Conservation (phyloP, 2,888 invertebrate genomes). For the Brassicogethes aeneus region DNA sequence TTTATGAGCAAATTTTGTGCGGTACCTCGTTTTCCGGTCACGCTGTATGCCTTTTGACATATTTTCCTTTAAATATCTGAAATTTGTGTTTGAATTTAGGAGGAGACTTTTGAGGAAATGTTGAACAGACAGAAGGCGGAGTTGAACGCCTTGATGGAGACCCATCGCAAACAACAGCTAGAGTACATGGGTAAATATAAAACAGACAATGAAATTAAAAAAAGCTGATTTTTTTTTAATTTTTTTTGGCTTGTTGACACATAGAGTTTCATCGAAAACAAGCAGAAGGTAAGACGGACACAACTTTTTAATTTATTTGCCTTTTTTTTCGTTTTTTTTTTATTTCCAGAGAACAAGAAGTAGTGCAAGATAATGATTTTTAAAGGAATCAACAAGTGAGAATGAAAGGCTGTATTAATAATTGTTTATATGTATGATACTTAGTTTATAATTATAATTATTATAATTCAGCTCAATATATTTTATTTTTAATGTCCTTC, state of each 20-base stretch:
- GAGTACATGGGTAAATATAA: slow-evolving; percentile 38
- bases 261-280: slow-evolving; percentile 30
- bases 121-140: slow-evolving; percentile 46
- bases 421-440: slow-evolving; percentile 39
- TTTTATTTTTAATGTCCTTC: slow-evolving; percentile 3
- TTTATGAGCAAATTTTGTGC: too few species aligned
- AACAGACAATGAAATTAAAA: slow-evolving; percentile 19
- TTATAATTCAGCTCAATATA: slow-evolving; percentile 5
- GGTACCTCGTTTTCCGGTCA: too few species aligned
- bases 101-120: slow-evolving; percentile 42
- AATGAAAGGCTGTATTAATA: slow-evolving; percentile 39
- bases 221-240: slow-evolving; percentile 18
- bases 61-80: too few species aligned
- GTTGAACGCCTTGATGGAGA: slow-evolving; percentile 44
- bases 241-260: slow-evolving; percentile 20
- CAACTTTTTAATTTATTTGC: too few species aligned
- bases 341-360: slow-evolving; percentile 30
- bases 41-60: too few species aligned
- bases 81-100: slow-evolving; percentile 27
- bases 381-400: slow-evolving; percentile 29
- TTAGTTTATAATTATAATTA: slow-evolving; percentile 23
- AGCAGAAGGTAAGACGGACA: slow-evolving; percentile 25
- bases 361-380: slow-evolving; percentile 14
- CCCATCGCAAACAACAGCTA: slow-evolving; percentile 44
- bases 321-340: slow-evolving; percentile 6